Percentiles rank a stretch among this genome's conserved stretches.
Conservation (phyloP, 2,797 vertebrate species). For the Pempheris klunzingeri region DNA sequence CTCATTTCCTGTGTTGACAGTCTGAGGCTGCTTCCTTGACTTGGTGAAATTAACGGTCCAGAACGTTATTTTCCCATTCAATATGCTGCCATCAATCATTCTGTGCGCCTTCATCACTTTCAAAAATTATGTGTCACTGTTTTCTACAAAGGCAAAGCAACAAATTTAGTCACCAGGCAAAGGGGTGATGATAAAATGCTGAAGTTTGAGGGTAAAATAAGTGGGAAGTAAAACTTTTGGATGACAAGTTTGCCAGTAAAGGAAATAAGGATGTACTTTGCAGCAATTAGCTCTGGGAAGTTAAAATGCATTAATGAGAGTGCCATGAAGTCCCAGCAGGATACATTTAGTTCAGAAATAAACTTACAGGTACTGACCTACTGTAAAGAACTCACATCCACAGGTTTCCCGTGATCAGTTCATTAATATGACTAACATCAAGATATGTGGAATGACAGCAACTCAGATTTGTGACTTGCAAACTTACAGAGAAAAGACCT, state of each 20-base stretch:
- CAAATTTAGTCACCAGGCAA: conserved; percentile 62
- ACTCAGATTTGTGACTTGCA: conserved; percentile 24
- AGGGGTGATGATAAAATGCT: conserved; percentile 48
- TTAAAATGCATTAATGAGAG: conserved; percentile 45
- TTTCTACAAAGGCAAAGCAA: conserved; percentile 75
- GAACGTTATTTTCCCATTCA: conserved; percentile 84
- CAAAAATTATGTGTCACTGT: conserved; percentile 78
- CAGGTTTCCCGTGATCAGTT: conserved; percentile 40
- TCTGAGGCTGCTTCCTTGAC: conserved; percentile 81
- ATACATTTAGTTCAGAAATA: conserved; percentile 34
- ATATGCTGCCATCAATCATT: conserved; percentile 83
- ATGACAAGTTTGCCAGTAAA: conserved; percentile 28
- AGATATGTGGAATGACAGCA: conserved; percentile 20
- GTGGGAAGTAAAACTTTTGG: conserved; percentile 43
- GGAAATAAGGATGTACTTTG: conserved; percentile 13
- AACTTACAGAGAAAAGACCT: conserved; percentile 3
- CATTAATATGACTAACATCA: neutral
- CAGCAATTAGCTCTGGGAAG: conserved; percentile 17
- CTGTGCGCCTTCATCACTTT: conserved; percentile 75
- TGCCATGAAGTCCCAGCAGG: neutral
- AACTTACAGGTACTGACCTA: conserved; percentile 6
- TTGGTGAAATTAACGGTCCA: conserved; percentile 84
- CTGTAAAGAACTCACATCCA: conserved; percentile 5
- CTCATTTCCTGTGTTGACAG: conserved; percentile 84
- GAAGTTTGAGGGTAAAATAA: conserved; percentile 48